Base-by-base conservation (phyloP, 2,113 vertebrate genomes). In the Engystomops pustulosus region DNA sequence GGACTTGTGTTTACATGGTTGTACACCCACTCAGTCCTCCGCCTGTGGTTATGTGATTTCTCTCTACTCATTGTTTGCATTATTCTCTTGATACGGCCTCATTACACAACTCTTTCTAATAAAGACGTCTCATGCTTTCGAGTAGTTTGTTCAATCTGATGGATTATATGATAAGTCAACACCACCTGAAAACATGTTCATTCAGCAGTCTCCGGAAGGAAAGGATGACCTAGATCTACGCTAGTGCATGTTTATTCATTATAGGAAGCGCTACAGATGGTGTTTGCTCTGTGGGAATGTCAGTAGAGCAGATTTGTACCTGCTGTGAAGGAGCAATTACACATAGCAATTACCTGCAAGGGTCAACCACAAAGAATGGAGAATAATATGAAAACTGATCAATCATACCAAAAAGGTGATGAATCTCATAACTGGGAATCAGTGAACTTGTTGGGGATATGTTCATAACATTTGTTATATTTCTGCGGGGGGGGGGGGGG, bases 1-100 rank as follows among this genome's bases (percentile, higher is more conserved):
- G 32, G 80, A 81, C 45, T 49, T 32, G 18, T 84, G 58, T 84
- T 84, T 77, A 84, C 70, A 67, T 84, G 55, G 62, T 38, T 51
- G 5, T 18, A 36, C 81, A 18, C 81, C 72, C 41, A 84, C 81
- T 77, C 58, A 27, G 18, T 62, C 11, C 55, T 77, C 71, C 44
- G 47, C 51, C 68, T n/a, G n/a, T 20, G 51, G 25, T n/a, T 75
- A 14, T 47, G 11, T n/a, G 38, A n/a, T 76, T 71, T 18, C 45
- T 65, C 17, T 75, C 55, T 49, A 27, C 2, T 49, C 44, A 38
- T 67, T 82, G n/a, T 74, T 67, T 72, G 53, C 41, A 72, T 58
- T 23, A 41, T 18, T 71, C 47, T 30, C 51, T 83, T n/a, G 4
- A 53, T 51, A 65, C 72, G 51, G n/a, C 7, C 53, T 83, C 38